phyloP scores from a whole-genome alignment of 2,888 invertebrate genomes.

The Steinernema scapterisci region DNA sequence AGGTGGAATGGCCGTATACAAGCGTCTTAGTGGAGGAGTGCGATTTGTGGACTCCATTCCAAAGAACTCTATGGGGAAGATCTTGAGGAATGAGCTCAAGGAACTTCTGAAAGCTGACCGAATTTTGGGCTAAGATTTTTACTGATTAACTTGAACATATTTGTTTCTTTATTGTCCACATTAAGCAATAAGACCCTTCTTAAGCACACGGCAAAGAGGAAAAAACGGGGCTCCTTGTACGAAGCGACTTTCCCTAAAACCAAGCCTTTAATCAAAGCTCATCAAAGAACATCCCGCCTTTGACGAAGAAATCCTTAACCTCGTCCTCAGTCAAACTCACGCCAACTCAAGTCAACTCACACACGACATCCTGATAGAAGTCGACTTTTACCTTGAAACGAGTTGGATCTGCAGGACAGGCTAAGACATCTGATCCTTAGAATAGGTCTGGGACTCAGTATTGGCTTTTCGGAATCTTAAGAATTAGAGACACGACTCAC shows the following conservation, averaged over 20 bases:
- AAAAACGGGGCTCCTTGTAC: background rate
- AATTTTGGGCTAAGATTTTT: too few relatives aligned
- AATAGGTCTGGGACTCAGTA: background rate
- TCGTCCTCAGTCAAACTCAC: conserved; percentile 29
- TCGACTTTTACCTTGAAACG: background rate
- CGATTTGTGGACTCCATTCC: too few relatives aligned
- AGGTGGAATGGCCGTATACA: background rate
- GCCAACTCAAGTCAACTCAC: too few relatives aligned
- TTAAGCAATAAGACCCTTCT: too few relatives aligned
- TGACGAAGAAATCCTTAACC: conserved; percentile 38
- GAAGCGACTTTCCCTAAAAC: background rate
- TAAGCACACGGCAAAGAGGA: too few relatives aligned
- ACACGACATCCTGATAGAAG: background rate
- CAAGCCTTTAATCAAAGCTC: too few relatives aligned
- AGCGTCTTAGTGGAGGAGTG: background rate
- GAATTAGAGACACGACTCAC: background rate
- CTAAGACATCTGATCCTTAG: background rate
- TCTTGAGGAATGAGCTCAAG: too few relatives aligned
- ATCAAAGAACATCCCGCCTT: conserved; percentile 7
- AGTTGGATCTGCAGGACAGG: background rate
- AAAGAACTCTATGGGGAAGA: too few relatives aligned
- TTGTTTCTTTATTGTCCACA: too few relatives aligned
- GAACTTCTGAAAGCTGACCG: too few relatives aligned
- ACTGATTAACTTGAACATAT: too few relatives aligned
- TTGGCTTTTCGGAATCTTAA: background rate